Conservation (phyloP, 2,888 invertebrate genomes). For the Xylota sylvarum region DNA sequence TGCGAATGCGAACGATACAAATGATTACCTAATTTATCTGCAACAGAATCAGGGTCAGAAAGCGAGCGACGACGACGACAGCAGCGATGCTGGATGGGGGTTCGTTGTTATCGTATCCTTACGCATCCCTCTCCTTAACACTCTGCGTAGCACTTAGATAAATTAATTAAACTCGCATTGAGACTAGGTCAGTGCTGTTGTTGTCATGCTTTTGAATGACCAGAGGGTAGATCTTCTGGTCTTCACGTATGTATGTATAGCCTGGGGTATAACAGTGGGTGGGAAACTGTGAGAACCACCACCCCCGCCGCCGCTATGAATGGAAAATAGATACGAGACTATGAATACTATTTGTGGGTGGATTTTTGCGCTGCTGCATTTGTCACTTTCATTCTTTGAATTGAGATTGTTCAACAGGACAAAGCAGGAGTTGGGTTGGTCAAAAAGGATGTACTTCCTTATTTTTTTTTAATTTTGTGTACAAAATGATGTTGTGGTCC, state of each 20-base stretch:
- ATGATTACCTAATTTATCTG: slow-evolving; percentile 71
- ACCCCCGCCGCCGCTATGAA: slow-evolving; percentile 16
- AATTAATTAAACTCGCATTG: slow-evolving; percentile 71
- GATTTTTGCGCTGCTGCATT: slow-evolving; percentile 43
- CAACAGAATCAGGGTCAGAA: slow-evolving; percentile 36
- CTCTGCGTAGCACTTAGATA: slow-evolving; percentile 62
- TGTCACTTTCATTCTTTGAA: slow-evolving; percentile 44
- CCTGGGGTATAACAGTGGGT: slow-evolving; percentile 11
- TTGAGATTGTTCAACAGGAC: slow-evolving; percentile 24
- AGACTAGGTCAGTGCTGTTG: slow-evolving; percentile 70
- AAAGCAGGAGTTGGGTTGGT: slow-evolving; percentile 20
- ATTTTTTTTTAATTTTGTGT: slow-evolving; percentile 16
- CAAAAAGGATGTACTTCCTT: neutral
- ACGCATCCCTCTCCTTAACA: slow-evolving; percentile 12
- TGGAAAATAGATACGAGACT: slow-evolving; percentile 18
- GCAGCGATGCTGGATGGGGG: neutral
- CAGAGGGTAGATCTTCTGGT: slow-evolving; percentile 42
- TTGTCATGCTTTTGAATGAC: slow-evolving; percentile 57
- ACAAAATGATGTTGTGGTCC: slow-evolving; percentile 36
- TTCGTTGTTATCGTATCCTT: slow-evolving; percentile 22
- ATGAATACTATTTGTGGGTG: slow-evolving; percentile 43
- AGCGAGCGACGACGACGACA: neutral
- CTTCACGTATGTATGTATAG: slow-evolving; percentile 32
- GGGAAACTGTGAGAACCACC: neutral
- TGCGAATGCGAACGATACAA: slow-evolving; percentile 59